phyloP scores from a whole-genome alignment of 2,797 vertebrate genomes.

The Pygocentrus nattereri region DNA sequence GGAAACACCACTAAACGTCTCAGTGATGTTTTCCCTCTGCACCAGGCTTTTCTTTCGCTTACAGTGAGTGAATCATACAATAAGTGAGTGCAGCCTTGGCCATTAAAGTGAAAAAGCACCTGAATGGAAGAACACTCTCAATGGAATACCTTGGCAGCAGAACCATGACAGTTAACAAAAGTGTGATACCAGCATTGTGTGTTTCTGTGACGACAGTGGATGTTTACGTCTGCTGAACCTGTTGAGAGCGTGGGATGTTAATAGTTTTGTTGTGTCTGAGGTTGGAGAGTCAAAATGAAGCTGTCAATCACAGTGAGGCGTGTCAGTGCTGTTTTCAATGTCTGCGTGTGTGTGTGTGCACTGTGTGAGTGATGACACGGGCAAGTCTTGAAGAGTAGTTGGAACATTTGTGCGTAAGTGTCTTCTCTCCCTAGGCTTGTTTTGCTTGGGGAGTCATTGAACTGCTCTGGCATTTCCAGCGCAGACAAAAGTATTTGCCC shows the following conservation, averaged over 20 bases:
- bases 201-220: constrained; percentile 48
- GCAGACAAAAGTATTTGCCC: constrained; percentile 65
- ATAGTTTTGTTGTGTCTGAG: constrained; percentile 75
- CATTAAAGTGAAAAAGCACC: constrained; percentile 14
- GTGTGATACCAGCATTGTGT: constrained; percentile 13
- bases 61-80: not conserved
- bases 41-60: constrained; percentile 1
- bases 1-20: not conserved
- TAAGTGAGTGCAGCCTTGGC: not conserved
- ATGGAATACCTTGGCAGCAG: constrained; percentile 9
- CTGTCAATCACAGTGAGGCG: constrained; percentile 25
- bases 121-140: not conserved
- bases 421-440: constrained; percentile 55
- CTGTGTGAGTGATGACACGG: constrained; percentile 64
- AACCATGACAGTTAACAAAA: not conserved
- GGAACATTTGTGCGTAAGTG: constrained; percentile 62
- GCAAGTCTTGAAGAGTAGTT: constrained; percentile 58
- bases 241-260: constrained; percentile 54
- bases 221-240: constrained; percentile 59
- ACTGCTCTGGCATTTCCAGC: constrained; percentile 70
- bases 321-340: constrained; percentile 20
- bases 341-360: constrained; percentile 19
- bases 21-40: not conserved
- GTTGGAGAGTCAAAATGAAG: constrained; percentile 58
- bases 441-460: constrained; percentile 68